These are phyloP conservation scores for rat (Rattus norvegicus) DNA, from an alignment of 2,113 vertebrate species.

Conservation along the genomic window GRCr8 NC_086037.1:54797501-54798000, in stretches of 20 bases:
- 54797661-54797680: constrained; percentile 94
- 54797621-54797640: not conserved
- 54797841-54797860: constrained; percentile 96
- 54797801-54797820: constrained; percentile 92
- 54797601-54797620: not conserved
- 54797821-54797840: constrained; percentile 94
- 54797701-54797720: constrained; percentile 93
- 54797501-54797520: not conserved
- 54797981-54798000: constrained; percentile 3
- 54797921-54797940: not conserved
- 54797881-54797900: not conserved
- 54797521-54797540: constrained; percentile 14
- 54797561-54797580: not conserved
- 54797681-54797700: constrained; percentile 94
- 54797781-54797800: constrained; percentile 93
- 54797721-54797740: constrained; percentile 93
- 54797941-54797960: not conserved
- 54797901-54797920: not conserved
- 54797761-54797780: constrained; percentile 93
- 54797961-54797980: not conserved
- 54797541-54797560: constrained; percentile 24
- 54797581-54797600: constrained; percentile 3
- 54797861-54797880: constrained; percentile 92
- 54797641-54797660: not conserved
- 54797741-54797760: constrained; percentile 95